These are phyloP conservation scores for Patiria miniata DNA, from an alignment of 35 echinoderm and acorn worm species.

Conservation along the genomic window DNA sequence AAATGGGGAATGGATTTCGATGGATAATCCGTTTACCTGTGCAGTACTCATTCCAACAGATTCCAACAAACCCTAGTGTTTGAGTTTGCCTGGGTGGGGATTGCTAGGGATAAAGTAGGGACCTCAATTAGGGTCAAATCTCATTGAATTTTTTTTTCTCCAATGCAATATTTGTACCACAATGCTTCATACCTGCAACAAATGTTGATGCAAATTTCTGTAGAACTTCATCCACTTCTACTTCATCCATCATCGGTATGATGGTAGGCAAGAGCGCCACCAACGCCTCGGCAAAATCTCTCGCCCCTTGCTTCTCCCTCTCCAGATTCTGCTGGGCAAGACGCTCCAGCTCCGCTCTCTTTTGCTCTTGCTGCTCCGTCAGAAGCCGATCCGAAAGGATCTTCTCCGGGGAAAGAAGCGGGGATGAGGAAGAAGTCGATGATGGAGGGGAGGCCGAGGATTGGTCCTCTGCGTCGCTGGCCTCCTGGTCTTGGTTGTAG, in stretches of 20 bases:
- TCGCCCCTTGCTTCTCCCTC: slow-evolving; percentile 80
- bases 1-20: no score
- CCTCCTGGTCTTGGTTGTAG: neutral
- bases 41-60: no score
- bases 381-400: slow-evolving; percentile 25
- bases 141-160: no score
- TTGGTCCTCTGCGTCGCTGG: neutral
- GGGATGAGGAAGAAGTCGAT: neutral
- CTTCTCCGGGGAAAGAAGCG: slow-evolving; percentile 1
- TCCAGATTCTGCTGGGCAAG: slow-evolving; percentile 72
- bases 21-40: no score
- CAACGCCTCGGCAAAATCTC: slow-evolving; percentile 79
- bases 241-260: slow-evolving; percentile 57
- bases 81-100: no score
- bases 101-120: no score
- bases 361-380: slow-evolving; percentile 34
- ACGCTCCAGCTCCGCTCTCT: slow-evolving; percentile 52
- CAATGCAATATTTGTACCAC: neutral
- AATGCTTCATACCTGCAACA: slow-evolving; percentile 69
- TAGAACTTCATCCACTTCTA: slow-evolving; percentile 70
- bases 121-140: no score
- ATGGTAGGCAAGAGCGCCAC: slow-evolving; percentile 69
- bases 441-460: neutral
- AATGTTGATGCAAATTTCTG: slow-evolving; percentile 89
- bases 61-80: no score